Base-by-base conservation (phyloP, 2,113 vertebrate species). In the Melanocharis versteri region DNA sequence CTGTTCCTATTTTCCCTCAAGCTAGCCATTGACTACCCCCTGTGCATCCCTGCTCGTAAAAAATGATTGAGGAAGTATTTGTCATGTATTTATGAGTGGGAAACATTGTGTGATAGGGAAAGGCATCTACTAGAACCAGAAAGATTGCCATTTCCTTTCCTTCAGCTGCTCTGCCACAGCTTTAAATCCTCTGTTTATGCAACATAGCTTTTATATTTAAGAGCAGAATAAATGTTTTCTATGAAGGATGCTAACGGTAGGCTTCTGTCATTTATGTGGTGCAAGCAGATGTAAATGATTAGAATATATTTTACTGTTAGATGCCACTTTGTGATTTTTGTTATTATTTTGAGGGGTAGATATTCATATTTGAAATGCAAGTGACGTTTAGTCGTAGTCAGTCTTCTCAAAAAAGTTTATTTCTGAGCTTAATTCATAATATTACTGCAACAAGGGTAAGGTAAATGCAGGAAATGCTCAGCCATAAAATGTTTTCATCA, bases 41-140 rank as follows among this genome's bases (percentile, higher is more conserved):
- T 98, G 98, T 99, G 98, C 99, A 99, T 99, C 99, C 98, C 98
- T 98, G 98, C 99, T 99, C 98, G 98, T 99, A 99, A 99, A 99
- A 99, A 99, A 99, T 99, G 99, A 99, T 99, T 99, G 99, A 99
- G 99, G 99, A 99, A 98, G 98, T 99, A 98, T 99, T 99, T 99
- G 99, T 99, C 99, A 99, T 99, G 98, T 99, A 98, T 99, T 99
- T 99, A 99, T 99, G 98, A 99, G 98, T 98, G 98, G 98, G 98
- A 99, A 98, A 98, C 98, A 98, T 98, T 98, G 98, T 99, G 98
- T 98, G 99, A 99, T 99, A 97, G 98, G 98, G 98, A 99, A 98
- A 98, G 98, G 98, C 98, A 98, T 99, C 98, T 98, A 98, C 97
- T 98, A 98, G 98, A 98, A 98, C 98, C 97, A 98, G 97, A 97